These are phyloP conservation scores for Ophion obscuratus DNA, from an alignment of 2,888 invertebrate species.

Conservation along the genomic window DNA sequence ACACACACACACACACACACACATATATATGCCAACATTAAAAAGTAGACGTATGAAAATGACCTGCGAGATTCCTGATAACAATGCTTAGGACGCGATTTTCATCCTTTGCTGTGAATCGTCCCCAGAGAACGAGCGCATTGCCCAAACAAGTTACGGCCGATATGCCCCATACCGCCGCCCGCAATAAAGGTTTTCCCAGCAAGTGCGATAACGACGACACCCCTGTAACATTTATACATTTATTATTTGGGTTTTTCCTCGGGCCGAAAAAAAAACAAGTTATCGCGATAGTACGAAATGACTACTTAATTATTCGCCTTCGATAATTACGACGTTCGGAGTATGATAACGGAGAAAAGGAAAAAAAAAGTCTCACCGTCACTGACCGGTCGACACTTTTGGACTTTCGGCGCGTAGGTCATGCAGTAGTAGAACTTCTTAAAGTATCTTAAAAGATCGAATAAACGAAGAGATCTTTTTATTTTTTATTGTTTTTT, in stretches of 20 bases:
- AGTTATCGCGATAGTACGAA: slow-evolving; percentile 5
- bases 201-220: slow-evolving; percentile 87
- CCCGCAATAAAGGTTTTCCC: slow-evolving; percentile 86
- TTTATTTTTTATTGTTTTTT: not conserved
- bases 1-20: too few species aligned
- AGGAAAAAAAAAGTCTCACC: slow-evolving; percentile 81
- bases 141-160: slow-evolving; percentile 87
- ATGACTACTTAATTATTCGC: not conserved
- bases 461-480: not conserved
- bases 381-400: slow-evolving; percentile 87
- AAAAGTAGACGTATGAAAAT: slow-evolving; percentile 54
- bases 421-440: slow-evolving; percentile 87
- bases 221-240: slow-evolving; percentile 83
- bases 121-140: slow-evolving; percentile 87
- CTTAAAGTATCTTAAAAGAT: slow-evolving; percentile 85
- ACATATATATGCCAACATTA: not conserved
- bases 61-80: slow-evolving; percentile 88
- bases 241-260: slow-evolving; percentile 6
- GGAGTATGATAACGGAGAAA: not conserved
- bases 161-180: slow-evolving; percentile 88
- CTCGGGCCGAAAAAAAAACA: slow-evolving; percentile 16
- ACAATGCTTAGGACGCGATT: slow-evolving; percentile 87
- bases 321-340: not conserved
- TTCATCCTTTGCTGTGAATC: slow-evolving; percentile 87
- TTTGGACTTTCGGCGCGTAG: slow-evolving; percentile 86